These are phyloP conservation scores for Peromyscus californicus DNA, from an alignment of 2,113 vertebrate species.

Conservation along the genomic window DNA sequence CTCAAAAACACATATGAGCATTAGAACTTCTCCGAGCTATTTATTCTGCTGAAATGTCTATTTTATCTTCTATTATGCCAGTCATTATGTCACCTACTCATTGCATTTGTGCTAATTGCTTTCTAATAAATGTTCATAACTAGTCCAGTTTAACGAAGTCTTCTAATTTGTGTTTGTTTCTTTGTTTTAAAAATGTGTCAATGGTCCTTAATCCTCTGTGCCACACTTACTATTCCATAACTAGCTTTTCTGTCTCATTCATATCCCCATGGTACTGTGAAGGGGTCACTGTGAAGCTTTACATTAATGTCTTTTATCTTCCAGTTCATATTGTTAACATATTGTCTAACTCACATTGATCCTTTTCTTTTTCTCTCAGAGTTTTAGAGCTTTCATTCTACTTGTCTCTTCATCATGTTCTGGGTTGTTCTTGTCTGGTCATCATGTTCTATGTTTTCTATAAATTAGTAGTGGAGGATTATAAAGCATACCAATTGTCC, in stretches of 20 bases:
- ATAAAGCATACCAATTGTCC: background rate
- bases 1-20: background rate
- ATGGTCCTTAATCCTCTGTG: background rate
- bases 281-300: background rate
- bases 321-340: background rate
- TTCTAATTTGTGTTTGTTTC: background rate
- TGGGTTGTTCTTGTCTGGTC: background rate
- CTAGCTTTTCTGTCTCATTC: background rate
- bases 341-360: background rate
- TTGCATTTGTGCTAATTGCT: background rate
- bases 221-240: background rate
- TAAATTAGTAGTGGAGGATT: background rate
- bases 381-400: background rate
- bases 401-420: background rate
- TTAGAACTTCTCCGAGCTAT: background rate
- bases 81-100: background rate
- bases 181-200: background rate
- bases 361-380: background rate
- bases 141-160: background rate
- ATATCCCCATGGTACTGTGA: background rate
- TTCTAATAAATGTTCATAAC: background rate
- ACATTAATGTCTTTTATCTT: background rate
- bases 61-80: background rate
- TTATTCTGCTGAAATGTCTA: background rate
- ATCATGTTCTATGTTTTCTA: background rate